Base-by-base conservation (phyloP, 2,888 invertebrate species). In the Lepidonotus clava region DNA sequence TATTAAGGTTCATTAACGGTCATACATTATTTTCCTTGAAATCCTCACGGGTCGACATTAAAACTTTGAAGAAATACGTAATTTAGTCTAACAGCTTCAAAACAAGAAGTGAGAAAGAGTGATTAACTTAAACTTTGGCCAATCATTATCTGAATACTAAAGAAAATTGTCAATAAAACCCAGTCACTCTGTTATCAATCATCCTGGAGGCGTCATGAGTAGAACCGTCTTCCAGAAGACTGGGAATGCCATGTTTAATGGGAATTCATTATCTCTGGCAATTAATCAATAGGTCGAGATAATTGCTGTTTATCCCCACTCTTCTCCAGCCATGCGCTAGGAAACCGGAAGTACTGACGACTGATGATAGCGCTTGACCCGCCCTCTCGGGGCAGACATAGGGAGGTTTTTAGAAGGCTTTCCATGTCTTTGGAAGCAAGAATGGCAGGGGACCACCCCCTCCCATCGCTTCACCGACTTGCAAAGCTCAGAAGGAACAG, bases 351-450 rank as follows among this genome's bases (percentile, higher is more conserved):
- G 36, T 38, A 36, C 71, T 71, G 71, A 21, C 34, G 38, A 36
- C 71, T 71, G 71, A 71, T 71, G 71, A 71, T 71, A 71, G 71
- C 36, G 71, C 5, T 71, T 71, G 71, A 71, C 71, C 71, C 71
- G 36, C 38, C 71, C 71, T 38, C 71, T 38, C 1, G 61, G 24
- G 61, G n/a, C 61, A 24, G 24, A 61, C 61, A 61, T 61, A 61
- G 61, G 61, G 11, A 1, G 61, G 28, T 61, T 61, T 61, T 61
- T 61, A 2, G 21, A 24, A 24, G 61, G 28, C 61, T 61, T 61
- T 28, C 61, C 61, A 61, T 8, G 28, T 61, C 61, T 32, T 32
- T 11, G 24, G 61, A 28, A 28, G 61, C 61, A 28, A 2, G 1
- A 11, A 28, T n/a, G 24, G 61, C 24, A 61, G 24, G 61, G 2